Conservation (phyloP, 1,140 invertebrate species). For the Drosophila erecta region DNA sequence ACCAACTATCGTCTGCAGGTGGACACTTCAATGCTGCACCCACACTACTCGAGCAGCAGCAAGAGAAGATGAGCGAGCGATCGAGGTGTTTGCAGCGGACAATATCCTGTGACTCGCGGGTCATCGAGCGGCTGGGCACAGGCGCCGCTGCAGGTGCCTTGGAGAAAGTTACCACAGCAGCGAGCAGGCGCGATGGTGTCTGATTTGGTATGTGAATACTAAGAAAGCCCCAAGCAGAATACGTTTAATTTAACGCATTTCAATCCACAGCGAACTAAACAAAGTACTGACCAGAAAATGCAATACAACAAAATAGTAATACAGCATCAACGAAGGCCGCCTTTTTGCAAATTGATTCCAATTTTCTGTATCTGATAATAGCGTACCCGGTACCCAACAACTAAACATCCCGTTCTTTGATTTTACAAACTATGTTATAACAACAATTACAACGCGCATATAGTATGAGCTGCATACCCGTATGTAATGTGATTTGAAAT, state of each 20-base stretch:
- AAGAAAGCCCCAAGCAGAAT: background rate
- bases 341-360: slow-evolving; percentile 1
- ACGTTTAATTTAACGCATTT: background rate
- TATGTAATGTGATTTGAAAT: slow-evolving; percentile 25
- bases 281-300: background rate
- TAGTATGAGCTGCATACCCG: slow-evolving; percentile 1
- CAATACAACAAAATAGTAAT: background rate
- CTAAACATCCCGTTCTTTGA: background rate
- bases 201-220: slow-evolving; percentile 25
- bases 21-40: slow-evolving; percentile 88
- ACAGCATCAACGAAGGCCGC: background rate
- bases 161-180: slow-evolving; percentile 47
- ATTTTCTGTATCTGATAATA: background rate
- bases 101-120: slow-evolving; percentile 84
- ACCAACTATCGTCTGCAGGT: slow-evolving; percentile 33
- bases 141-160: slow-evolving; percentile 19
- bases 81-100: slow-evolving; percentile 86
- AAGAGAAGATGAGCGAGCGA: slow-evolving; percentile 91
- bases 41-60: slow-evolving; percentile 89
- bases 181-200: slow-evolving; percentile 43
- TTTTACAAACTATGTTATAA: background rate
- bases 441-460: slow-evolving; percentile 21
- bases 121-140: slow-evolving; percentile 58
- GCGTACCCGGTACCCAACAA: background rate
- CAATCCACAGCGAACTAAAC: slow-evolving; percentile 4